A percentile compares a stretch with the other conserved stretches of the same genome.
phyloP scores from a whole-genome alignment of 2,888 invertebrate genomes.

The Campoletis raptor region DNA sequence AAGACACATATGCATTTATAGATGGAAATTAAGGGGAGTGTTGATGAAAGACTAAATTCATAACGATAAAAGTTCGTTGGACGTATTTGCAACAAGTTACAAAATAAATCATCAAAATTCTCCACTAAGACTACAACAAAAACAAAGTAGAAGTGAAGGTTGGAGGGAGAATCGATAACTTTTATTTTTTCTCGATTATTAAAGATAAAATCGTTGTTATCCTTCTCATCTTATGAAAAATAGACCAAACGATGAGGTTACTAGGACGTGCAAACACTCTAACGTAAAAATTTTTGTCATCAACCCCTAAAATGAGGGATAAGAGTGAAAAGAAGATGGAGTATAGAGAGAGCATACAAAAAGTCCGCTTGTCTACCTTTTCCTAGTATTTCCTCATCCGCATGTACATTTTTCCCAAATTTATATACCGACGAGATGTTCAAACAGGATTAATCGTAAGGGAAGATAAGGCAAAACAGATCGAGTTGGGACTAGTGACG shows the following conservation, averaged over 20 bases:
- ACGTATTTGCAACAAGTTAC: background rate
- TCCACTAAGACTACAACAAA: background rate
- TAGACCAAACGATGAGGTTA: conserved; percentile 5
- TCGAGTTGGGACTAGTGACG: background rate
- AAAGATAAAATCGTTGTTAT: conserved; percentile 42
- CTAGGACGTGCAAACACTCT: conserved; percentile 12
- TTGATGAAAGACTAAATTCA: background rate
- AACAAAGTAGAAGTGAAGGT: background rate
- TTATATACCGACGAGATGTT: background rate
- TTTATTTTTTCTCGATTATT: conserved; percentile 62
- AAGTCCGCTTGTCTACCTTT: background rate
- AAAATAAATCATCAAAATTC: background rate
- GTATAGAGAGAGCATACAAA: conserved; percentile 18
- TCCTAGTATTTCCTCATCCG: background rate
- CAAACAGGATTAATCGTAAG: conserved; percentile 13
- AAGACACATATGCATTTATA: background rate
- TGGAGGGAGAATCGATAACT: background rate
- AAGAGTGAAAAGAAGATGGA: conserved; percentile 16
- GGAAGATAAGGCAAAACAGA: background rate
- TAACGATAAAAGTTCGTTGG: background rate
- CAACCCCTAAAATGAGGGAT: background rate
- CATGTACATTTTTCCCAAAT: background rate
- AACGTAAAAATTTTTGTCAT: conserved; percentile 49
- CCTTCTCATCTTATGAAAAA: conserved; percentile 10
- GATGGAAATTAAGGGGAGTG: background rate